These are phyloP conservation scores for Athetis lepigone DNA, from an alignment of 2,888 invertebrate genomes.

Conservation along the genomic window DNA sequence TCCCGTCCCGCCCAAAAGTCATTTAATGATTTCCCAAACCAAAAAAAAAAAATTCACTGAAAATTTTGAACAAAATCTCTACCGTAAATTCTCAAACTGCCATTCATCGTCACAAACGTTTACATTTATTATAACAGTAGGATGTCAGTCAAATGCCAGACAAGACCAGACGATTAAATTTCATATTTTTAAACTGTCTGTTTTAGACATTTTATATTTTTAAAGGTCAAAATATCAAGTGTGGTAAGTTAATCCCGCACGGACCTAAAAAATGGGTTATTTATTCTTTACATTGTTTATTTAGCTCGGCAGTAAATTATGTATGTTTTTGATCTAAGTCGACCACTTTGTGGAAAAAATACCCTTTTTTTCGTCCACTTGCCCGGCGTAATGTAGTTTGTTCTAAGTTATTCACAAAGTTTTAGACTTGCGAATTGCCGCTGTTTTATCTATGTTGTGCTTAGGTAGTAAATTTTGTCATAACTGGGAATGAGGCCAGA, in stretches of 20 bases:
- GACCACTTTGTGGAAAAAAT: constrained; percentile 1
- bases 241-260: constrained; percentile 7
- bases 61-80: too few species aligned
- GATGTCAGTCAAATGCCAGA: constrained; percentile 24
- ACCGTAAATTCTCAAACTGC: too few species aligned
- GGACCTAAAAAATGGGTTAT: constrained; percentile 1
- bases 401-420: background rate
- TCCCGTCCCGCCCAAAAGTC: too few species aligned
- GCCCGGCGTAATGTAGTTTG: background rate
- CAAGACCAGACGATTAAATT: constrained; percentile 7
- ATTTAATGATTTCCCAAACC: too few species aligned
- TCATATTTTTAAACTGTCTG: constrained; percentile 22
- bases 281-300: constrained; percentile 29
- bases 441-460: background rate
- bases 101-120: too few species aligned
- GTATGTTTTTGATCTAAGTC: constrained; percentile 3
- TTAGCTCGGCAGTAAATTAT: constrained; percentile 11
- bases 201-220: constrained; percentile 6
- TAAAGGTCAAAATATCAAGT: constrained; percentile 3
- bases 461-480: background rate
- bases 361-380: constrained; percentile 4
- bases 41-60: too few species aligned
- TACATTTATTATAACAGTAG: too few species aligned
- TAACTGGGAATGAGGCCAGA: background rate
- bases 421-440: background rate